These are phyloP conservation scores for Sebastes trivittatus DNA, from an alignment of 2,797 vertebrate genomes.

Conservation along the genomic window DNA sequence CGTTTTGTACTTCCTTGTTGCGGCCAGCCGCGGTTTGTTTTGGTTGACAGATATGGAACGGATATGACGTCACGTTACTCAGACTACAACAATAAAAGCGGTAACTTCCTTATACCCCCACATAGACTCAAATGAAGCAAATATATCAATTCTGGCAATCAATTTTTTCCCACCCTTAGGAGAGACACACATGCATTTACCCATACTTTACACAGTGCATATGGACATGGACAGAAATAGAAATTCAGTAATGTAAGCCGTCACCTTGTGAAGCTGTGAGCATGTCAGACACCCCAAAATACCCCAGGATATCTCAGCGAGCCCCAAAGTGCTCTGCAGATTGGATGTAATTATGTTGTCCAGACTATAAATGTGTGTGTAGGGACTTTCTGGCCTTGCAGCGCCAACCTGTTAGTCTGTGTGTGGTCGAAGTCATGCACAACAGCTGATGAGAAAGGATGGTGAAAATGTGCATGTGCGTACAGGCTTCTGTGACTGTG, in stretches of 20 bases:
- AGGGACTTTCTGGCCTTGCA: slow-evolving; percentile 48
- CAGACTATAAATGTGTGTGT: slow-evolving; percentile 8
- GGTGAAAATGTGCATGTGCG: slow-evolving; percentile 39
- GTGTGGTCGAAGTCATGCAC: slow-evolving; percentile 62
- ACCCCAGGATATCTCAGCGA: slow-evolving; percentile 9
- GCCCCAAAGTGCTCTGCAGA: slow-evolving; percentile 21
- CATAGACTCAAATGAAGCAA: no score
- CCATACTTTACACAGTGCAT: background rate
- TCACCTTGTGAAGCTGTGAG: slow-evolving; percentile 33
- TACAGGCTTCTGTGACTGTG: slow-evolving; percentile 23
- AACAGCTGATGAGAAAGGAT: slow-evolving; percentile 56
- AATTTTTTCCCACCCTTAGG: background rate
- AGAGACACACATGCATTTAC: background rate
- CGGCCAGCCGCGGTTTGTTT: no score
- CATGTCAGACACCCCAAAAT: slow-evolving; percentile 36
- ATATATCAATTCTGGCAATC: no score
- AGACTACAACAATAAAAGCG: no score
- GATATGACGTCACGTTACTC: no score
- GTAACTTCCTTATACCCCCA: no score
- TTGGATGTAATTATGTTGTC: slow-evolving; percentile 38
- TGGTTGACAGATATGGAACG: no score
- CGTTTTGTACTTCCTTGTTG: no score
- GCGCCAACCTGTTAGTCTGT: slow-evolving; percentile 49
- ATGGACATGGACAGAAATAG: slow-evolving; percentile 15
- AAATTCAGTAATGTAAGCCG: slow-evolving; percentile 17